phyloP scores from a whole-genome alignment of 2,797 vertebrate species.

The Acipenser ruthenus region DNA sequence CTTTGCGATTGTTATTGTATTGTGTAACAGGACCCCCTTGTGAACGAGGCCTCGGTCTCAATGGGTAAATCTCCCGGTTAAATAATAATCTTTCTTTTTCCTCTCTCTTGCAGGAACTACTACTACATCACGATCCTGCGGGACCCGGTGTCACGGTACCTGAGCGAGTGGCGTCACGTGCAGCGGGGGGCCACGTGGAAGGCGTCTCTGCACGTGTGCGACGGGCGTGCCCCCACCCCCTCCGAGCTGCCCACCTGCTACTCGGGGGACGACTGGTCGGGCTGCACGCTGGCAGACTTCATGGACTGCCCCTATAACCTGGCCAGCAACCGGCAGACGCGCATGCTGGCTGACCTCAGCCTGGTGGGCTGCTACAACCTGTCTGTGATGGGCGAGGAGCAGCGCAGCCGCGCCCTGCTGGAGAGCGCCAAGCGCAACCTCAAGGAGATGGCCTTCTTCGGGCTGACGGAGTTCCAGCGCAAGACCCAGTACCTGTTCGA shows the following conservation, averaged over 20 bases:
- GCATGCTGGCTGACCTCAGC: slow-evolving; percentile 94
- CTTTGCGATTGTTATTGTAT: too few relatives aligned
- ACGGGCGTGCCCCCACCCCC: slow-evolving; percentile 80
- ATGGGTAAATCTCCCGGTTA: too few relatives aligned
- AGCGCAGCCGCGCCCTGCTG: slow-evolving; percentile 80
- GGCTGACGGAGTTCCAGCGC: slow-evolving; percentile 91
- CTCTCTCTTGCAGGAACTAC: slow-evolving; percentile 67
- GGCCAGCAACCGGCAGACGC: slow-evolving; percentile 91
- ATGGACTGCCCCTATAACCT: slow-evolving; percentile 93
- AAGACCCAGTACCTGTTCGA: slow-evolving; percentile 97
- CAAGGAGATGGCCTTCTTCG: slow-evolving; percentile 90
- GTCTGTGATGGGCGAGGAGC: slow-evolving; percentile 80
- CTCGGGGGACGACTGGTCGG: slow-evolving; percentile 89
- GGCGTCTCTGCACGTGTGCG: slow-evolving; percentile 86
- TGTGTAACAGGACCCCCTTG: too few relatives aligned
- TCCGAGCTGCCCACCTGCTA: slow-evolving; percentile 92
- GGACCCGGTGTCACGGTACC: slow-evolving; percentile 87
- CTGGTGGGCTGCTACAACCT: slow-evolving; percentile 94
- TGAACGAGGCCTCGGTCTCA: too few relatives aligned
- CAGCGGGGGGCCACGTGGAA: slow-evolving; percentile 95
- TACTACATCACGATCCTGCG: slow-evolving; percentile 95
- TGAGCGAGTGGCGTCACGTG: slow-evolving; percentile 95
- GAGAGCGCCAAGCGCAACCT: slow-evolving; percentile 92
- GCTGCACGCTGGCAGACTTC: slow-evolving; percentile 86
- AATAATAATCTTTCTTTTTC: slow-evolving; percentile 13